These are phyloP conservation scores for Fregetta grallaria DNA, from an alignment of 2,113 vertebrate species.

Conservation along the genomic window DNA sequence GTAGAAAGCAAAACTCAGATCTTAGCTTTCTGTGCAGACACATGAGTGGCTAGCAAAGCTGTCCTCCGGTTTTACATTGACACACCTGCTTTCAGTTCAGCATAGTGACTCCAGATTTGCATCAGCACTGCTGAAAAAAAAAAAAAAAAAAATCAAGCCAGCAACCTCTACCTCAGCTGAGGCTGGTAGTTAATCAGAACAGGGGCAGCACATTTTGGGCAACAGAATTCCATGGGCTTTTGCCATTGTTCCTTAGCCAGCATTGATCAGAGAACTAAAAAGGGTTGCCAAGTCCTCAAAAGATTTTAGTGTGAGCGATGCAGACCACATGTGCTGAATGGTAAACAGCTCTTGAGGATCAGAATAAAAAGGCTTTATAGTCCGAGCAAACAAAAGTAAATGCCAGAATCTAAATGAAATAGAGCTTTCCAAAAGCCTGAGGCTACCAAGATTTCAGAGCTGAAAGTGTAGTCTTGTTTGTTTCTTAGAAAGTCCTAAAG, in stretches of 20 bases:
- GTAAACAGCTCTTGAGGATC: conserved; percentile 61
- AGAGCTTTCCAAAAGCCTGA: conserved; percentile 23
- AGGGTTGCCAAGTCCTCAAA: not conserved
- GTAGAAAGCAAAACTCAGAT: not conserved
- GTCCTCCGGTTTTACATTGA: not conserved
- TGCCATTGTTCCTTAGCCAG: conserved; percentile 3
- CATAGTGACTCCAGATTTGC: not conserved
- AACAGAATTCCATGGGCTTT: not conserved
- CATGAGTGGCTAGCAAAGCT: not conserved
- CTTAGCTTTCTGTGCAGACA: not conserved
- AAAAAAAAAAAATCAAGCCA: not conserved
- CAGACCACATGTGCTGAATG: conserved; percentile 60
- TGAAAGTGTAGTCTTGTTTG: not conserved
- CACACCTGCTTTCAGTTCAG: not conserved
- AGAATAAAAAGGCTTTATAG: conserved; percentile 71
- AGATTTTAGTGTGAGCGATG: conserved; percentile 42
- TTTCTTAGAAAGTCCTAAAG: conserved; percentile 10
- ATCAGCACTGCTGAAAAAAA: not conserved
- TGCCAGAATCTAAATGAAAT: conserved; percentile 58
- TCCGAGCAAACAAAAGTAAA: conserved; percentile 44
- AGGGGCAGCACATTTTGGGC: conserved; percentile 14
- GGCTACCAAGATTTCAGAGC: conserved; percentile 21
- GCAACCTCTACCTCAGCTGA: not conserved
- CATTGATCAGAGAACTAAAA: not conserved
- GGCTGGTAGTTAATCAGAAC: not conserved